Base-by-base conservation (phyloP, 2,113 vertebrate species). In the Tetrax tetrax region DNA sequence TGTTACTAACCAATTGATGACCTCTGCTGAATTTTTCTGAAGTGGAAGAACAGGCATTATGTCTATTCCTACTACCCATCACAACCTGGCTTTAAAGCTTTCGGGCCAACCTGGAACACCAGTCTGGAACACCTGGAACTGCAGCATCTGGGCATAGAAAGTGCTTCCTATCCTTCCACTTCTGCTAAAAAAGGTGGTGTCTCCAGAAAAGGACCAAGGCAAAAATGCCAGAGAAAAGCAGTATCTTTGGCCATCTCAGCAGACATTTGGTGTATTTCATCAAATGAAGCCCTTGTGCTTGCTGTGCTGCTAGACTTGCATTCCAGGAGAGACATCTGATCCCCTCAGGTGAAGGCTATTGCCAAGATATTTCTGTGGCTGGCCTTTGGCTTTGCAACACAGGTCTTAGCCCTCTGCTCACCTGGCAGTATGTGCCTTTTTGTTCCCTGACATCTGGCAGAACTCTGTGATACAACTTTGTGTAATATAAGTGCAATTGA, bases 281-380 rank as follows among this genome's bases (percentile, higher is more conserved):
- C 59, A 83, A 33, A 83, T 17, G 16, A 88, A 87, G 22, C 16
- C 72, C 51, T 43, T 89, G 53, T 2, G 1, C 38, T 90, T 68
- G 54, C 59, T 86, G 6, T 69, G 12, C 74, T 48, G n/a, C 28
- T 80, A 12, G 66, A 64, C 28, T 43, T 83, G 50, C 31, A n/a
- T 80, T 80, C 75, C 71, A 72, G 50, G 24, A 83, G 45, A 60
- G 75, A 61, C 38, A 72, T n/a, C 15, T n/a, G 57, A 95, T 69
- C 29, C 22, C 9, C 17, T 48, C 75, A 88, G 50, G 37, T 77
- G 41, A 94, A 76, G 43, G 12, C 41, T 69, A 9, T 29, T 69
- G 90, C 85, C 79, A 90, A 65, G 54, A 35, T 80, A 88, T 86
- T 90, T 90, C 83, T 88, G 85, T 77, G 66, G 90, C 22, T 88